Percentiles rank a stretch among this genome's conserved stretches.
phyloP scores from a whole-genome alignment of 2,113 vertebrate species.

The Ciconia maguari region DNA sequence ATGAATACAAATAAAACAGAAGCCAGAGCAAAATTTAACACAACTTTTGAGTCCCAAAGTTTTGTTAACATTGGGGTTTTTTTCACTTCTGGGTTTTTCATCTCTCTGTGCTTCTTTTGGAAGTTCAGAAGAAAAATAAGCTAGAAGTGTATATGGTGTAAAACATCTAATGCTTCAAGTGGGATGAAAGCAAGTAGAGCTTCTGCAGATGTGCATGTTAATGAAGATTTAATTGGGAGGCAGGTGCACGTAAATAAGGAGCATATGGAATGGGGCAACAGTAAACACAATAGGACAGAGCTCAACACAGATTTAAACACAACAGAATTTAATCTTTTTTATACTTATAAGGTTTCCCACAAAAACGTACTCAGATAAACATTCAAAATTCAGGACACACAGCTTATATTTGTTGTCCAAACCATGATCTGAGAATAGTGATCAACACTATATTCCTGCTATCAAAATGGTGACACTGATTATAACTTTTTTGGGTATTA shows the following conservation, averaged over 20 bases:
- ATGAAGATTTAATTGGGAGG: slow-evolving; percentile 11
- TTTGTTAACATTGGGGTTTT: background rate
- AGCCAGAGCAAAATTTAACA: background rate
- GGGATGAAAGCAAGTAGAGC: background rate
- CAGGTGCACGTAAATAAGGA: slow-evolving; percentile 9
- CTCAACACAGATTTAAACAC: background rate
- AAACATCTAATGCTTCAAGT: background rate
- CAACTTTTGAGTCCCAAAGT: background rate
- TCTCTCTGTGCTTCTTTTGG: background rate
- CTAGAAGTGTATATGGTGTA: background rate
- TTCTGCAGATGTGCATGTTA: background rate
- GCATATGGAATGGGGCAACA: background rate
- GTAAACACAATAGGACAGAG: background rate
- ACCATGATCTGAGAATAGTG: background rate
- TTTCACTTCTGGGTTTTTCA: background rate
- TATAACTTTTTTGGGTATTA: background rate
- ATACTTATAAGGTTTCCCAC: background rate
- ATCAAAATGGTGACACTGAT: background rate
- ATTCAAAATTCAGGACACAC: background rate
- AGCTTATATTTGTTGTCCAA: background rate
- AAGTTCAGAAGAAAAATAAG: background rate
- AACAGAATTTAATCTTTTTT: background rate
- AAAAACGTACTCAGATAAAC: background rate
- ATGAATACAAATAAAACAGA: background rate
- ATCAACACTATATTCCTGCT: background rate